These are phyloP conservation scores for Lethrus apterus DNA, from an alignment of 1,140 invertebrate genomes.

Conservation along the genomic window DNA sequence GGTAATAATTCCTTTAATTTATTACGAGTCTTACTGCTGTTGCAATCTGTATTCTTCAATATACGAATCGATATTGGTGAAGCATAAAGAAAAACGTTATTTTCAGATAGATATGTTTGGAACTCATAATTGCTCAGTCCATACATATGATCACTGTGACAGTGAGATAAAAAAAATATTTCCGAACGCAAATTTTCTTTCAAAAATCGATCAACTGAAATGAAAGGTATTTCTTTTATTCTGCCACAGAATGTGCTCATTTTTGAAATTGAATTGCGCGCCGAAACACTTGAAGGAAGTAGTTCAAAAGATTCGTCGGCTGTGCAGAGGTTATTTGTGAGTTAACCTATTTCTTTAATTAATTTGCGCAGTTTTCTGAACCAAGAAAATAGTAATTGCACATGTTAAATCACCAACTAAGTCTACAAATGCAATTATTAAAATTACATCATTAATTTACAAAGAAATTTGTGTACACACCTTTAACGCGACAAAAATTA, in stretches of 20 bases:
- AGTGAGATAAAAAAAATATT: slow-evolving; percentile 61
- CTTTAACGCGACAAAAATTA: not conserved
- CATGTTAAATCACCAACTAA: slow-evolving; percentile 6
- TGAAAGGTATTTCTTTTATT: slow-evolving; percentile 54
- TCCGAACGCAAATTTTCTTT: slow-evolving; percentile 43
- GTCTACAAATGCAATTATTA: not conserved
- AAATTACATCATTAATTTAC: too few relatives aligned
- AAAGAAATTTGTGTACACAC: too few relatives aligned
- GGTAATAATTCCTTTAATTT: slow-evolving; percentile 37
- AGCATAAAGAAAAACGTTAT: slow-evolving; percentile 40
- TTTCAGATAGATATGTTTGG: slow-evolving; percentile 24
- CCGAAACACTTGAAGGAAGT: slow-evolving; percentile 17
- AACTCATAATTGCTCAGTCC: slow-evolving; percentile 42
- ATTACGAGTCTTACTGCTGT: slow-evolving; percentile 14
- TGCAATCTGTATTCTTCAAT: slow-evolving; percentile 31
- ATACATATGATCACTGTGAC: slow-evolving; percentile 58
- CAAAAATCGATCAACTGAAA: slow-evolving; percentile 56
- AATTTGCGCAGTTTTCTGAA: slow-evolving; percentile 2
- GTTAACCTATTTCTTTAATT: slow-evolving; percentile 32
- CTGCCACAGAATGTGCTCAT: slow-evolving; percentile 56
- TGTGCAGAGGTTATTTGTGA: slow-evolving; percentile 32
- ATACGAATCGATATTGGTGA: slow-evolving; percentile 42
- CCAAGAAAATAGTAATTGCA: not conserved
- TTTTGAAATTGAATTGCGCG: slow-evolving; percentile 27
- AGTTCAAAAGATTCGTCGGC: slow-evolving; percentile 30